Evolutionary conservation across 2,113 vertebrate genomes (phyloP).

Genomic region (Fregetta grallaria): DNA sequence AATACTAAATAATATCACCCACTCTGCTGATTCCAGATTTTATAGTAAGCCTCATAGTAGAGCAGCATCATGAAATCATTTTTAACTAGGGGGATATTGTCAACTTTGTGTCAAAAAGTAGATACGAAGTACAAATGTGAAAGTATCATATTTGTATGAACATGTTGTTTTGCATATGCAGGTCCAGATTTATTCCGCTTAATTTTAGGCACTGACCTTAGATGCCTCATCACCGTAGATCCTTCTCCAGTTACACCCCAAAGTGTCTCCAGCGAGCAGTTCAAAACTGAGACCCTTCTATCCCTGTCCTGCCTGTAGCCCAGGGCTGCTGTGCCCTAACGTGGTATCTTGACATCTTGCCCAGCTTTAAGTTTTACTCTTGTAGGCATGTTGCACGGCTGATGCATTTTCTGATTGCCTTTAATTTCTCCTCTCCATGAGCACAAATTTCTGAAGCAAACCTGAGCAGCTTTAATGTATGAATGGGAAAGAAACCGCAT

Average conservation of each 20-base stretch:
- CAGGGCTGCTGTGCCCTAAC: neutral
- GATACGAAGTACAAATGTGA: neutral
- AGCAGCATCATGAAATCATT: neutral
- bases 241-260: neutral
- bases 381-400: rapidly evolving
- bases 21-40: neutral
- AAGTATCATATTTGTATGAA: neutral
- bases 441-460: neutral
- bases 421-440: neutral
- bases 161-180: neutral
- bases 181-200: neutral
- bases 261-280: neutral
- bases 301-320: neutral
- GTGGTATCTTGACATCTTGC: neutral
- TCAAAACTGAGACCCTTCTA: neutral
- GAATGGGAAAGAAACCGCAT: neutral
- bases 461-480: neutral
- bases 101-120: neutral
- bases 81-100: neutral
- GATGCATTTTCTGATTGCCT: neutral
- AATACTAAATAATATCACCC: neutral
- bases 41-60: neutral
- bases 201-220: slow-evolving; percentile 40
- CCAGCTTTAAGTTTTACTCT: neutral
- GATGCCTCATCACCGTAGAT: neutral